Evolutionary conservation across 2,888 invertebrate genomes (phyloP), one percentile per base, ranked within the genome.

Genomic region (Calephelis perditalis): DNA sequence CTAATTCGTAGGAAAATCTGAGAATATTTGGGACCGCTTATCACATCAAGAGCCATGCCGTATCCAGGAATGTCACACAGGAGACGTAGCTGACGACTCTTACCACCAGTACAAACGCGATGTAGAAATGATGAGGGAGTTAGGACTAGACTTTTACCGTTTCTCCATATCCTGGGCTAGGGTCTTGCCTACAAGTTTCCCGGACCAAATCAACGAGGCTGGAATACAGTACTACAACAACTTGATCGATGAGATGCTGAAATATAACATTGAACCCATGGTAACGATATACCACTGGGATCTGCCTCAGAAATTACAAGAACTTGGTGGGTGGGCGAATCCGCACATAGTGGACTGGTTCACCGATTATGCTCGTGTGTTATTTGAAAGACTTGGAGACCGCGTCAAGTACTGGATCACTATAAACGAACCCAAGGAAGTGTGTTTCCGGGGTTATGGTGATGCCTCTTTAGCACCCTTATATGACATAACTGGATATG

Each of bases 161-260:
- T 93, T 93, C 75, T 93, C 93, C 4, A 76, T 93, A 49, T 91
- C 94, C 0, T 95, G 95, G 95, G 69, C 93, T 0, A 82, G 95
- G 60, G 84, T 95, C 8, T 74, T 94, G n/a, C 94, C 94, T 0
- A 87, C 86, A 52, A 94, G 93, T n/a, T 77, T 77, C 57, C 66
- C 76, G 0, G 76, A 86, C 59, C 67, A 75, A 40, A 70, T 93
- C 11, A 94, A 92, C 70, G 69, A 81, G 62, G 82, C 81, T 1
- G 94, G 93, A 6, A 76, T 94, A 3, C 71, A 84, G 15, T 93
- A 93, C 75, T 94, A 94, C 75, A 92, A 92, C 66, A 78, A 88
- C 54, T 72, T 94, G 15, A 92, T 94, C 37, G 75, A 93, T 69
- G 91, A 84, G 65, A 77, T 94, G 49, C 62, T 92, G 1, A 79